Percentiles rank a stretch among this genome's conserved stretches.
Evolutionary conservation across 2,113 vertebrate species (phyloP).

Genomic region (Porphyrio hochstetteri): DNA sequence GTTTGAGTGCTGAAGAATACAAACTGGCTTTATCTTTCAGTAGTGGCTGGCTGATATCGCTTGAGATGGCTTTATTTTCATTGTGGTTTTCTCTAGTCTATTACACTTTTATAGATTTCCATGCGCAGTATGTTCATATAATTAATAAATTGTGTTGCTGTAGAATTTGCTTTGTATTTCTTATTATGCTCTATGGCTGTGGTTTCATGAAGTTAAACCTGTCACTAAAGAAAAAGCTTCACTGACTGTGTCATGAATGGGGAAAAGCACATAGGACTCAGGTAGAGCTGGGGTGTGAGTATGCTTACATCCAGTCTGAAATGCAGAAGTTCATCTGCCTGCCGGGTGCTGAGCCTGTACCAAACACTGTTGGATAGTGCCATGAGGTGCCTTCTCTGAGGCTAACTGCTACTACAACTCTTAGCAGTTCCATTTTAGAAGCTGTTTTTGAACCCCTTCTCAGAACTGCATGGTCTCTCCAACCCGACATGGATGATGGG

Average conservation of each 20-base stretch:
- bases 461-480: neutral
- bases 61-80: neutral
- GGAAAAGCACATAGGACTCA: neutral
- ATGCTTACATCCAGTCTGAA: neutral
- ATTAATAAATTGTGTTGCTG: constrained; percentile 2
- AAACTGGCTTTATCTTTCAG: neutral
- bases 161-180: neutral
- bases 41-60: neutral
- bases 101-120: neutral
- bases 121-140: neutral
- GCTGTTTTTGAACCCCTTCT: neutral
- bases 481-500: fast-evolving
- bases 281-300: neutral
- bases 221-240: neutral
- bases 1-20: neutral
- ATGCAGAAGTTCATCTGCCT: neutral
- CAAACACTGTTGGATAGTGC: neutral
- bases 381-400: neutral
- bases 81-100: neutral
- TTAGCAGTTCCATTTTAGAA: neutral
- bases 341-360: neutral
- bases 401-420: neutral
- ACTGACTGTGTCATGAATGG: neutral
- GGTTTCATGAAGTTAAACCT: constrained; percentile 22
- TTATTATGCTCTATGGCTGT: neutral